Evolutionary conservation across 2,797 vertebrate genomes (phyloP).

Genomic region (Nothura maculosa): DNA sequence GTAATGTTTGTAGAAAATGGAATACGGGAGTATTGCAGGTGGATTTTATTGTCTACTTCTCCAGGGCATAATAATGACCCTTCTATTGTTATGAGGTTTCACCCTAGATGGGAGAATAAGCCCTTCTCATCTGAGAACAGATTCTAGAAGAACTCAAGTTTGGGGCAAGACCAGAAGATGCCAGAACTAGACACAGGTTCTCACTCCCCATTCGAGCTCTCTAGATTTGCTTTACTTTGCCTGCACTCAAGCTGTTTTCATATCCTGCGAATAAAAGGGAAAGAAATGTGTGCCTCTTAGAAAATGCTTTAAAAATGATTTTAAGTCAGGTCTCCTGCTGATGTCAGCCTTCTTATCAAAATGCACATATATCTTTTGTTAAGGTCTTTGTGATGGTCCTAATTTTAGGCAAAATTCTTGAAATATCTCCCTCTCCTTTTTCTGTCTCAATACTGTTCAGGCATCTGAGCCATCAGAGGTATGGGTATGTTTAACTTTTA

Average conservation of each 20-base stretch:
- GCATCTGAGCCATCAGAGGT: slow-evolving; percentile 32
- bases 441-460: not conserved
- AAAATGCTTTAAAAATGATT: not conserved
- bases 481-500: slow-evolving; percentile 63
- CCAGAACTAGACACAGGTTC: not conserved
- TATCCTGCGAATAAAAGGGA: not conserved
- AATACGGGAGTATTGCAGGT: not conserved
- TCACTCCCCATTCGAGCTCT: not conserved
- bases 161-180: not conserved
- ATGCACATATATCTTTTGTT: not conserved
- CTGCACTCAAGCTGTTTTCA: not conserved
- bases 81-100: not conserved
- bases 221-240: not conserved
- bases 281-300: not conserved
- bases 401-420: not conserved
- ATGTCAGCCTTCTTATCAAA: not conserved
- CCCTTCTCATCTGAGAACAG: not conserved
- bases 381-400: not conserved
- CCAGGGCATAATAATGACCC: not conserved
- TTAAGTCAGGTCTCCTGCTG: not conserved
- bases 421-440: not conserved
- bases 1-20: not conserved
- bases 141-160: not conserved
- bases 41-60: not conserved
- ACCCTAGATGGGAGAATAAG: not conserved